Percentiles rank a stretch among this genome's conserved stretches.
These are phyloP conservation scores for Tetragonula carbonaria DNA, from an alignment of 2,888 invertebrate genomes.

Conservation along the genomic window DNA sequence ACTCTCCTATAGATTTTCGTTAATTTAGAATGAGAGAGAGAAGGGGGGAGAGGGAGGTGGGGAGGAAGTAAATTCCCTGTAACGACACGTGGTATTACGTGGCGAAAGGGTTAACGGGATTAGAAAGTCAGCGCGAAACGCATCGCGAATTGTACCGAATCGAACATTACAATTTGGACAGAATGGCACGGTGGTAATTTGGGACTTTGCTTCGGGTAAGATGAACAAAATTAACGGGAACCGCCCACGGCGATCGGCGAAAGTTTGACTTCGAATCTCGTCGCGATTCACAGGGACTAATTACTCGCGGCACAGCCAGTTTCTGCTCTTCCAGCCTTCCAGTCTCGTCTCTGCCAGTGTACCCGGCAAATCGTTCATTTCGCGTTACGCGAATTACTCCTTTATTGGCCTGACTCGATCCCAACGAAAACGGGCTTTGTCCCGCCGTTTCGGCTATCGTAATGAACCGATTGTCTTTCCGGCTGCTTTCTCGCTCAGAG, in stretches of 20 bases:
- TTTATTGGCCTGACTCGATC: constrained; percentile 17
- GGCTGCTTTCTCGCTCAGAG: background rate
- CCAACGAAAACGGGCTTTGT: constrained; percentile 22
- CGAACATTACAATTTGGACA: constrained; percentile 41
- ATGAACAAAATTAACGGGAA: constrained; percentile 67
- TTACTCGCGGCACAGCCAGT: constrained; percentile 48
- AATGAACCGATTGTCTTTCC: background rate
- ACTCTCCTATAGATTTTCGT: background rate
- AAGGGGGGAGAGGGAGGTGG: background rate
- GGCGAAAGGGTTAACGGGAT: constrained; percentile 33
- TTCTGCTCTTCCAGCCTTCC: constrained; percentile 45
- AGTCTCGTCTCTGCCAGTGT: constrained; percentile 12
- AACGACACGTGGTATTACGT: constrained; percentile 1
- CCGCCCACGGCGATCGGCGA: constrained; percentile 63
- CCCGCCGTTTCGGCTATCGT: background rate
- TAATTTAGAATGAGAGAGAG: background rate
- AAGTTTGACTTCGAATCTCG: constrained; percentile 65
- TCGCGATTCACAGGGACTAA: constrained; percentile 65
- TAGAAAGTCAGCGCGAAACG: constrained; percentile 23
- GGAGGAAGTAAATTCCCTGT: background rate
- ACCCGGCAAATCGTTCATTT: constrained; percentile 33
- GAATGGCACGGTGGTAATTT: constrained; percentile 30
- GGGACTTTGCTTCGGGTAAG: constrained; percentile 11
- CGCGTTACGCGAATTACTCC: constrained; percentile 31
- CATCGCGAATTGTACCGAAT: constrained; percentile 18